These are phyloP conservation scores for Naja naja DNA, from an alignment of 2,113 vertebrate genomes.

Conservation along the genomic window DNA sequence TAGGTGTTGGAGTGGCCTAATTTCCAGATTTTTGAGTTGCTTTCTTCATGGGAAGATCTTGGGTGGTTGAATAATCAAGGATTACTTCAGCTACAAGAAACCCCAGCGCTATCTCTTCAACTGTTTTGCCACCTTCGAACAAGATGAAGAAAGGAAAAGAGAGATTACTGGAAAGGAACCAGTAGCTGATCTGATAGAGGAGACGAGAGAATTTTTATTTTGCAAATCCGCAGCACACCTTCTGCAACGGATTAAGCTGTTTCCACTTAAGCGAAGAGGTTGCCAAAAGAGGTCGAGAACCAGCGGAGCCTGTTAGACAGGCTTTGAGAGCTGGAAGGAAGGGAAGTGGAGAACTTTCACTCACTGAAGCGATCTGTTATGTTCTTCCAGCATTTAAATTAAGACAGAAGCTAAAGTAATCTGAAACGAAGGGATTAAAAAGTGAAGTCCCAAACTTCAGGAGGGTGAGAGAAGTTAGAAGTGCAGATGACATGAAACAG, in stretches of 20 bases:
- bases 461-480: constrained; percentile 61
- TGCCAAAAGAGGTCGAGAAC: constrained; percentile 59
- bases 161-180: constrained; percentile 40
- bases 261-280: constrained; percentile 49
- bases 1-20: background rate
- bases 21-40: background rate
- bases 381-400: constrained; percentile 65
- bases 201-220: constrained; percentile 34
- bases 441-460: constrained; percentile 17
- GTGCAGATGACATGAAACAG: constrained; percentile 55
- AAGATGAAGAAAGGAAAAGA: constrained; percentile 42
- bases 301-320: constrained; percentile 54
- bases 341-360: constrained; percentile 59
- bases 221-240: constrained; percentile 54
- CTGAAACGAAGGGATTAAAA: constrained; percentile 54
- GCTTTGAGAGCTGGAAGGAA: constrained; percentile 49
- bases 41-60: constrained; percentile 32
- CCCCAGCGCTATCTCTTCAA: constrained; percentile 1
- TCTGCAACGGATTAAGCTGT: constrained; percentile 44
- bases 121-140: constrained; percentile 28
- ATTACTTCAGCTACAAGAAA: constrained; percentile 41
- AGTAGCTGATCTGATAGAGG: constrained; percentile 33
- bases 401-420: constrained; percentile 60
- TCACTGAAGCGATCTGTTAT: constrained; percentile 58
- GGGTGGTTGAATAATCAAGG: constrained; percentile 21